These are phyloP conservation scores for Caenorhabditis virilis DNA, from an alignment of 2,888 invertebrate genomes.

Conservation along the genomic window DNA sequence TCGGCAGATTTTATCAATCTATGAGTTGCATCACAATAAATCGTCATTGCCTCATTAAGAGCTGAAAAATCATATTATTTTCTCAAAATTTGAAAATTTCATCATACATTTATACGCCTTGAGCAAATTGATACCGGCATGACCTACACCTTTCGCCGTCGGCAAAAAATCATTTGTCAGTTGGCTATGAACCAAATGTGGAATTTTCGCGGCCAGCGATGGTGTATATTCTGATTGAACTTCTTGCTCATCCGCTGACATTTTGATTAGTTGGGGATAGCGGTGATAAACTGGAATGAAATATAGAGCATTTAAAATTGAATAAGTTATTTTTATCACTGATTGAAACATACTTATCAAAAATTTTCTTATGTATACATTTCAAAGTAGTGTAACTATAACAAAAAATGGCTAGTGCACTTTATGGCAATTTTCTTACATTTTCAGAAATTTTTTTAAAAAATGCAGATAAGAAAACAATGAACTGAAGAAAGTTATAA, in stretches of 20 bases:
- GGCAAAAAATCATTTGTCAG: conserved; percentile 40
- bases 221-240: conserved; percentile 15
- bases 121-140: conserved; percentile 35
- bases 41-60: conserved; percentile 26
- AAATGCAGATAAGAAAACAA: no score
- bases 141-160: conserved; percentile 39
- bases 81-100: not conserved
- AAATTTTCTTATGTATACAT: no score
- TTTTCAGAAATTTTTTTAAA: no score
- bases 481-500: no score
- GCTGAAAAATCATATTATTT: conserved; percentile 9
- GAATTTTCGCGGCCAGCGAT: conserved; percentile 31
- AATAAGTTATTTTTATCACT: not conserved
- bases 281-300: conserved; percentile 28
- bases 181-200: conserved; percentile 37
- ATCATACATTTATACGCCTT: conserved; percentile 33
- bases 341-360: no score
- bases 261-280: conserved; percentile 19
- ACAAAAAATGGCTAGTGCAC: no score
- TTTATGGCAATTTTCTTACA: no score
- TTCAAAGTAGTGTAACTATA: no score
- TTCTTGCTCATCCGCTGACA: conserved; percentile 38
- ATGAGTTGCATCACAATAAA: conserved; percentile 36
- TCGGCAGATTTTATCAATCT: conserved; percentile 36
- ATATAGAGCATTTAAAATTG: no score